phyloP scores from a whole-genome alignment of 1,140 invertebrate genomes.

The Anoplolepis gracilipes region DNA sequence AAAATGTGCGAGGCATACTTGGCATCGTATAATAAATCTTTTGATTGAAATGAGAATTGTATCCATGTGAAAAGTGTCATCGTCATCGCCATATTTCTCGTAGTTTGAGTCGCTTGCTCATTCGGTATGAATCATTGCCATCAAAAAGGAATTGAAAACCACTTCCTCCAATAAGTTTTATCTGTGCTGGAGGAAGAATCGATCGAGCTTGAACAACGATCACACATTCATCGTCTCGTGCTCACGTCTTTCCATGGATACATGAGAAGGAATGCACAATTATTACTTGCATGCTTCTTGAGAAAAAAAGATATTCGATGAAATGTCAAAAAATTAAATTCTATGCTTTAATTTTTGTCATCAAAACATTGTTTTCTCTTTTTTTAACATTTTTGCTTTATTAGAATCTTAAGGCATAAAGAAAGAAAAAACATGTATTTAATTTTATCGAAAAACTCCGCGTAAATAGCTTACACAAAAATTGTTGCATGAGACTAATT shows the following conservation, averaged over 20 bases:
- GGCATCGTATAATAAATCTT: slow-evolving; percentile 21
- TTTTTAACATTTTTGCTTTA: neutral
- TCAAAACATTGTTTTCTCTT: neutral
- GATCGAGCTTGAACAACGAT: slow-evolving; percentile 47
- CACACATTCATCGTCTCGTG: slow-evolving; percentile 15
- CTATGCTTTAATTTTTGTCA: neutral
- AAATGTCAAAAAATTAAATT: neutral
- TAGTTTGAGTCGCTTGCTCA: slow-evolving; percentile 56
- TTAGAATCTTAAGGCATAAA: neutral
- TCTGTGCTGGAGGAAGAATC: slow-evolving; percentile 74
- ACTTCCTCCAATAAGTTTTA: slow-evolving; percentile 73
- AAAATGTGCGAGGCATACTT: slow-evolving; percentile 15
- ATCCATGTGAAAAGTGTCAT: slow-evolving; percentile 37
- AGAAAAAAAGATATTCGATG: neutral
- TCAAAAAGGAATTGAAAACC: slow-evolving; percentile 23
- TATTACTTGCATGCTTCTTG: slow-evolving; percentile 26
- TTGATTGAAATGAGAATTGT: slow-evolving; percentile 55
- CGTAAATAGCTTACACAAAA: slow-evolving; percentile 28
- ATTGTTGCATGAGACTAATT: slow-evolving; percentile 42
- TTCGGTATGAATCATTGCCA: slow-evolving; percentile 36
- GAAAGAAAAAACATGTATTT: neutral
- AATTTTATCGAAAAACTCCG: slow-evolving; percentile 5
- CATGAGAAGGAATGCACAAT: slow-evolving; percentile 44
- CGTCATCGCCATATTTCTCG: slow-evolving; percentile 28
- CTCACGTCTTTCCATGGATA: slow-evolving; percentile 42